A percentile compares a stretch with the other conserved stretches of the same genome.
Conservation (phyloP, 2,888 invertebrate genomes). For the Eupeodes latifasciatus region DNA sequence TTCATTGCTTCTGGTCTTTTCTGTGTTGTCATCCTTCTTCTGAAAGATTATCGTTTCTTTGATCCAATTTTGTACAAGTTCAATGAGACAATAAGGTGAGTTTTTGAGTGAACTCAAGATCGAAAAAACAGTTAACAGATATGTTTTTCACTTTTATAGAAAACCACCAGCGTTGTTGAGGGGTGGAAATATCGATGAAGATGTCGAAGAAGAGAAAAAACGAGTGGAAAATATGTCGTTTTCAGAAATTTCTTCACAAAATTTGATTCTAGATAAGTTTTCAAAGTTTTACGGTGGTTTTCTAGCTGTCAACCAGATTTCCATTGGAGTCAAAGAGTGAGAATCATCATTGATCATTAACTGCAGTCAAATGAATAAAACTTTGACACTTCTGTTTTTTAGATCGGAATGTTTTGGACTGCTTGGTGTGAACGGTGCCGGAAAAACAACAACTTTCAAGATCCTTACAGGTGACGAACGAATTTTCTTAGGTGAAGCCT, state of each 20-base stretch:
- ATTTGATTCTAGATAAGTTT: constrained; percentile 87
- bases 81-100: constrained; percentile 18
- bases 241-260: constrained; percentile 83
- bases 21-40: not conserved
- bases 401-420: constrained; percentile 87
- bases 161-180: constrained; percentile 22
- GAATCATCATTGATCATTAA: constrained; percentile 71
- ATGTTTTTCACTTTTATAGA: not conserved
- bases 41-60: constrained; percentile 27
- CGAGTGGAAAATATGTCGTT: constrained; percentile 84
- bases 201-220: constrained; percentile 86
- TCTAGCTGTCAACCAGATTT: constrained; percentile 91
- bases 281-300: constrained; percentile 91
- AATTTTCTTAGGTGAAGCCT: constrained; percentile 89
- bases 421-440: constrained; percentile 93
- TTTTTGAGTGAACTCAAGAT: not conserved
- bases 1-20: not conserved
- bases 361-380: too few relatives aligned
- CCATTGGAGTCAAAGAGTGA: constrained; percentile 84
- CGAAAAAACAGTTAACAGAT: not conserved
- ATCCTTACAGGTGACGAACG: constrained; percentile 94
- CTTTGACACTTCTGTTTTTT: not conserved
- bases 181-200: constrained; percentile 84
- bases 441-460: constrained; percentile 95
- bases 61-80: constrained; percentile 19